A percentile compares a stretch with the other conserved stretches of the same genome.
Conservation (phyloP, 2,797 vertebrate genomes). For the Acipenser oxyrinchus region DNA sequence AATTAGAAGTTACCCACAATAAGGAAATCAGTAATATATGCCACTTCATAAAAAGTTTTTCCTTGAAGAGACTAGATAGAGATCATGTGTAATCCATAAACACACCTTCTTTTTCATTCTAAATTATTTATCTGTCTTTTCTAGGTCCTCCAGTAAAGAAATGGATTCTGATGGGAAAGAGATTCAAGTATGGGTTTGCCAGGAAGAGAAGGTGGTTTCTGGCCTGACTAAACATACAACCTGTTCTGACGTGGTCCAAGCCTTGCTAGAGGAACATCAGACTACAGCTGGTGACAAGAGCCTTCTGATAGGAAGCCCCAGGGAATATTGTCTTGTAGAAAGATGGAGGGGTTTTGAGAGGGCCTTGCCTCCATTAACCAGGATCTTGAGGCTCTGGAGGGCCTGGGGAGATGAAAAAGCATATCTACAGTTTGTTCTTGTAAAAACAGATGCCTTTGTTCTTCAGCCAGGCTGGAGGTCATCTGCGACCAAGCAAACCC, state of each 20-base stretch:
- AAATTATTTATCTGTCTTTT: constrained; percentile 17
- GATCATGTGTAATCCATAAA: too few relatives aligned
- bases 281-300: constrained; percentile 63
- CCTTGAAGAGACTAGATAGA: too few relatives aligned
- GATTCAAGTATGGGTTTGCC: constrained; percentile 84
- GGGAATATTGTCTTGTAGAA: constrained; percentile 86
- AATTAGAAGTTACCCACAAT: too few relatives aligned
- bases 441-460: constrained; percentile 79
- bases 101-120: constrained; percentile 30
- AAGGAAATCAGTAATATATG: too few relatives aligned
- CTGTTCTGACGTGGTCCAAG: constrained; percentile 78
- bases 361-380: constrained; percentile 79
- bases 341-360: constrained; percentile 87
- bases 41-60: too few relatives aligned
- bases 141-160: constrained; percentile 59
- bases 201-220: constrained; percentile 90
- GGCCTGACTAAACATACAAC: constrained; percentile 89
- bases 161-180: constrained; percentile 73
- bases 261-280: constrained; percentile 82
- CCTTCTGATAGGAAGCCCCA: constrained; percentile 72
- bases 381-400: constrained; percentile 84
- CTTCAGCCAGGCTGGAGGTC: constrained; percentile 62
- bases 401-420: constrained; percentile 86
- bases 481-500: constrained; percentile 52
- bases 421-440: constrained; percentile 76